Evolutionary conservation across 2,113 vertebrate species (phyloP).

Genomic region (Scytalopus superciliaris): DNA sequence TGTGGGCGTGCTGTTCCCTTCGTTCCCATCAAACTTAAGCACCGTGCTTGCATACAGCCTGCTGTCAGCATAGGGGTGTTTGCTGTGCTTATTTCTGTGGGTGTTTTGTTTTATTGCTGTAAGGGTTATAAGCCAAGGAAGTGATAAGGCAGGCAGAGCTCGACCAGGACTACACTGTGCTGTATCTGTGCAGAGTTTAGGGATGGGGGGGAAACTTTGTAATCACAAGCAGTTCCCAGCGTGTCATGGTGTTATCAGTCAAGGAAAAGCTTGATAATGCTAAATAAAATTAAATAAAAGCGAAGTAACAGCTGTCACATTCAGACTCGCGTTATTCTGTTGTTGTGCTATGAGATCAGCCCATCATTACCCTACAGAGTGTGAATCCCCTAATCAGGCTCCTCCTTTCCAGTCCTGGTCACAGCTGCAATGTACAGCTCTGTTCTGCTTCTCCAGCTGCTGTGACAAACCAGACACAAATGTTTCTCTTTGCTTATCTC

Average conservation of each 20-base stretch:
- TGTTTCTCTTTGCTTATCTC: background rate
- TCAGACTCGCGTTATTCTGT: fast-evolving
- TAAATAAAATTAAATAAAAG: background rate
- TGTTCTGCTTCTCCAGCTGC: background rate
- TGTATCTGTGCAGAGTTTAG: background rate
- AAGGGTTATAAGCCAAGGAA: background rate
- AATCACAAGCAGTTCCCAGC: background rate
- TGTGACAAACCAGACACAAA: background rate
- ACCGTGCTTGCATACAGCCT: background rate
- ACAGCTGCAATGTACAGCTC: background rate
- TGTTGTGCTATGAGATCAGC: background rate
- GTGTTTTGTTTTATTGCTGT: background rate
- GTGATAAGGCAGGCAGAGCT: background rate
- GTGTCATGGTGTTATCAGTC: background rate
- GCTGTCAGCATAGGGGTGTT: background rate
- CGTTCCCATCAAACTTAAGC: background rate
- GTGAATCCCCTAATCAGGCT: background rate
- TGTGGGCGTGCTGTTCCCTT: background rate
- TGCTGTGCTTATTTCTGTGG: background rate
- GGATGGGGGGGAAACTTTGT: background rate
- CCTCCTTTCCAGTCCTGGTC: fast-evolving
- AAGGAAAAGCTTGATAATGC: background rate
- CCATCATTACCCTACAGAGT: background rate
- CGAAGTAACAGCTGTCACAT: background rate
- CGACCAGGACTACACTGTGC: background rate